These are phyloP conservation scores for Herminia tarsipennalis DNA, from an alignment of 2,888 invertebrate genomes.

Conservation along the genomic window DNA sequence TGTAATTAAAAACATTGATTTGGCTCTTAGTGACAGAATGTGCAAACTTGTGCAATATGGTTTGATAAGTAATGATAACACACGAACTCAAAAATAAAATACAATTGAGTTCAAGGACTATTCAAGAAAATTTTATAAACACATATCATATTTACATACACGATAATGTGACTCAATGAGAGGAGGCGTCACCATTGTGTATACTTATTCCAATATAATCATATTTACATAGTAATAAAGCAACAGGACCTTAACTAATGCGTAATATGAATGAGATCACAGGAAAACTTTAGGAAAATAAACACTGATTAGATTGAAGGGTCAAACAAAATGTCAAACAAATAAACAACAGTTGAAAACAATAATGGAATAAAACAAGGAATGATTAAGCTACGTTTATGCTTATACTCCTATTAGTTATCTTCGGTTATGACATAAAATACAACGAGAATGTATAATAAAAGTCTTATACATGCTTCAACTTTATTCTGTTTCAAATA, in stretches of 20 bases:
- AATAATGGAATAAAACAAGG: constrained; percentile 78
- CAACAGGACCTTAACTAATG: constrained; percentile 40
- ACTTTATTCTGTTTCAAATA: too few species aligned
- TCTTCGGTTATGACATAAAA: constrained; percentile 35
- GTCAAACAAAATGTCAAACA: constrained; percentile 51
- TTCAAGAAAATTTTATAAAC: not conserved
- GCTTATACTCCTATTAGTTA: constrained; percentile 55
- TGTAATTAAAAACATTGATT: too few species aligned
- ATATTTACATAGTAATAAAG: constrained; percentile 43
- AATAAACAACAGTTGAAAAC: constrained; percentile 58
- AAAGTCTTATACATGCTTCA: too few species aligned
- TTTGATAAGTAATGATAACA: too few species aligned
- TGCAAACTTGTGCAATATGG: too few species aligned
- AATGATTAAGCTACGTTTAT: constrained; percentile 62
- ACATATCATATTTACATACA: constrained; percentile 16
- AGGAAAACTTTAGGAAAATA: constrained; percentile 74
- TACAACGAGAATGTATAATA: too few species aligned
- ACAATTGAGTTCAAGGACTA: constrained; percentile 3
- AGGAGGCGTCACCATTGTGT: constrained; percentile 48
- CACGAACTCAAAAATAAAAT: not conserved
- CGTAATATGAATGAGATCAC: constrained; percentile 73
- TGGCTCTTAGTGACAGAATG: too few species aligned
- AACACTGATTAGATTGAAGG: constrained; percentile 70
- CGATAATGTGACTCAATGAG: constrained; percentile 47
- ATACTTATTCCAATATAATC: too few species aligned